phyloP scores from a whole-genome alignment of 2,113 vertebrate species.

The Puntigrus tetrazona region DNA sequence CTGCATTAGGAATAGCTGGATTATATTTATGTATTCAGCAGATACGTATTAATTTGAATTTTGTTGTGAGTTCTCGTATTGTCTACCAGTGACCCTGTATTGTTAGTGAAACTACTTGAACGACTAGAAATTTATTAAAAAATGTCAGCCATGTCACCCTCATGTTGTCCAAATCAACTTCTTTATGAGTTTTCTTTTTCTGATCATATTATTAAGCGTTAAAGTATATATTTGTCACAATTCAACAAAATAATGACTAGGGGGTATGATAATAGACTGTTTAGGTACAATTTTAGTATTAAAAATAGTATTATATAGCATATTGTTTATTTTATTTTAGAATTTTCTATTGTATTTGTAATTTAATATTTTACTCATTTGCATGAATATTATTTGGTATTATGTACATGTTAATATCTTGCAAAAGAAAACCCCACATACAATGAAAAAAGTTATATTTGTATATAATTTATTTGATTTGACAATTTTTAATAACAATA shows the following conservation, averaged over 20 bases:
- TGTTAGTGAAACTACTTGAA: neutral
- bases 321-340: too few relatives aligned
- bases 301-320: too few relatives aligned
- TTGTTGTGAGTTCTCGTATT: conserved; percentile 27
- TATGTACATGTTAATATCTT: neutral
- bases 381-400: neutral
- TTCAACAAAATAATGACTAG: neutral
- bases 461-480: too few relatives aligned
- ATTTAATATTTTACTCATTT: neutral
- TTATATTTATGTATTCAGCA: neutral
- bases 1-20: neutral
- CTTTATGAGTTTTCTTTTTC: neutral
- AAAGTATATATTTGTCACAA: neutral
- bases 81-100: neutral
- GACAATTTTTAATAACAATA: too few relatives aligned
- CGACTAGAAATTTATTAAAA: neutral
- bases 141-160: neutral
- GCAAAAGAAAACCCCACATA: too few relatives aligned
- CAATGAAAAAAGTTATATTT: too few relatives aligned
- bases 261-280: neutral
- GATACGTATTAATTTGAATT: neutral
- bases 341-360: neutral
- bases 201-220: too few relatives aligned
- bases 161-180: neutral
- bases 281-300: too few relatives aligned